Evolutionary conservation across 2,888 invertebrate genomes (phyloP), one percentile per base, ranked within the genome.

Genomic region (Penaeus monodon): DNA sequence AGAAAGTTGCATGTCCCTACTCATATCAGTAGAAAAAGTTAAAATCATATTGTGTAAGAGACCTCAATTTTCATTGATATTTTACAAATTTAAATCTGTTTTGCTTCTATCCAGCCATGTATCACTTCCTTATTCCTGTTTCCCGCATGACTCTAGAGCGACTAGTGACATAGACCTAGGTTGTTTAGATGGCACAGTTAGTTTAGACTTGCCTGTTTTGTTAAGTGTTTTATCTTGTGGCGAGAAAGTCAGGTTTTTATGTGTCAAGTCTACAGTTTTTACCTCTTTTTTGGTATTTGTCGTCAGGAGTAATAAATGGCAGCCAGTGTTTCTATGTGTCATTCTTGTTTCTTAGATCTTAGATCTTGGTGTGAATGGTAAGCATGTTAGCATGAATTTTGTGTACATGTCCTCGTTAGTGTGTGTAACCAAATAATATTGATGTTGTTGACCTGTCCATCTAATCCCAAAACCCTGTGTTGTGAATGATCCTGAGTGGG

Each of bases 141-240:
- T 78, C 82, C 86, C 74, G 86, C 86, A 87, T 87, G 86, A 83
- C 74, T 49, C 77, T 81, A 64, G 86, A 83, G 86, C 79, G 86
- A 87, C 86, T 87, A 81, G 77, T 78, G 86, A 86, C 86, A 74
- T 76, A 81, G 86, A 86, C 86, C 33, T 83, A 81, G 82, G 83
- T 87, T 68, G 83, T 78, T 77, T 87, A 87, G 86, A 83, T 82
- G 86, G 86, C 86, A 87, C 86, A 38, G 64, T 80, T 87, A 87
- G 86, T 83, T 73, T 87, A 87, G 82, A 87, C 86, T 81, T 82
- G 49, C 57, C 68, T 83, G 79, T 87, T 81, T 83, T 76, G 86
- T 82, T 86, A 38, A 81, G 86, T 86, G 86, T 87, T 44, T 57
- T 44, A 73, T 82, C 74, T 78, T 87, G 83, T 87, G 79, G 82